Evolutionary conservation across 35 echinoderm and acorn worm species (phyloP), one percentile per base, ranked within the genome.

Genomic region (Chiridota heheva): DNA sequence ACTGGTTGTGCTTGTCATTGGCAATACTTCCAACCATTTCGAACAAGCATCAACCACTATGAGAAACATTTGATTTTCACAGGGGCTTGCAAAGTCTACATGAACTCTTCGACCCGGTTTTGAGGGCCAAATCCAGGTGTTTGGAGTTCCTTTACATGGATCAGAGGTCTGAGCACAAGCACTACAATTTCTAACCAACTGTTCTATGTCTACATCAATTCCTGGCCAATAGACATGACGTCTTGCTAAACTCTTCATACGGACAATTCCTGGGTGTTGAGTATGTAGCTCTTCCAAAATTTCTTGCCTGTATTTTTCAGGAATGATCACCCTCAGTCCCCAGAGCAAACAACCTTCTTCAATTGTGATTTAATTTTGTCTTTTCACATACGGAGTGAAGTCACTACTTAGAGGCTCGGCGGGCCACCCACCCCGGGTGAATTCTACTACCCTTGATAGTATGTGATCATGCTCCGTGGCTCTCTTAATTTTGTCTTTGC

Each of bases 61-160:
- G 7, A 69, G 33, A 69, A 82, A 43, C 28, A 58, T 80, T 2
- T 22, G 17, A 1, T 61, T 58, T 12, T 42, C 18, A 36, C 44
- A 76, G 7, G 57, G 57, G 28, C 56, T 60, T 43, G 83, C 83
- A 60, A 86, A 86, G 42, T 86, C 83, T 51, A 86, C 36, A 47
- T 86, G 83, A 0, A 86, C 26, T 44, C 70, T 42, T 20, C 65
- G 8, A 40, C 53, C 27, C 29, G 25, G 35, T 32, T 37, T 37
- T 17, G 62, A 37, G 6, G 81, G 26, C 39, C 41, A 72, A 28
- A 59, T 41, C 70, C 83, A 86, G 0, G 76, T 68, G 28, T 91
- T 44, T 15, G 74, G 10, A 1, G 75, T 82, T 58, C 59, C 64
- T 67, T 61, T 73, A n/a, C 48, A 26, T 36, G 84, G 90, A 25